phyloP scores from a whole-genome alignment of 2,797 vertebrate species.

The Hippocampus kuda region DNA sequence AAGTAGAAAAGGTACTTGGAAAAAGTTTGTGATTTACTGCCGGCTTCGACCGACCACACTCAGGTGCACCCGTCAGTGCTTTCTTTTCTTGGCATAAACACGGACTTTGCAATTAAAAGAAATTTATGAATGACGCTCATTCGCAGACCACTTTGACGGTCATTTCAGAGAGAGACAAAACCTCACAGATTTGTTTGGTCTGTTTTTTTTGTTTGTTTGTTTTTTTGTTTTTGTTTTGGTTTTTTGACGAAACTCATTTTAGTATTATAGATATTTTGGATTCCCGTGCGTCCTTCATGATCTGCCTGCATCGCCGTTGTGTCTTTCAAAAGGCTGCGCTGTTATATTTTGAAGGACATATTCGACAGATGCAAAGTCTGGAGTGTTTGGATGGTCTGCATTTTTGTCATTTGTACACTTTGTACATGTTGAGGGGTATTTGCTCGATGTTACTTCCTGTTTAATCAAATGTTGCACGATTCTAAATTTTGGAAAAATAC shows the following conservation, averaged over 20 bases:
- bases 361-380: too few relatives aligned
- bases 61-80: slow-evolving; percentile 23
- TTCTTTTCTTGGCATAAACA: slow-evolving; percentile 5
- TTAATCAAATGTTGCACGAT: not conserved
- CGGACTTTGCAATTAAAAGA: not conserved
- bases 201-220: not conserved
- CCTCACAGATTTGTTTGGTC: not conserved
- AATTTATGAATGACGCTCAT: not conserved
- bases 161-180: not conserved
- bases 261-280: not conserved
- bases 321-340: not conserved
- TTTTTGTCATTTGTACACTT: not conserved
- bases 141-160: not conserved
- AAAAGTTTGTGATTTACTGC: slow-evolving; percentile 18
- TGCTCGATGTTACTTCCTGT: not conserved
- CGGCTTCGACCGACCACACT: slow-evolving; percentile 14
- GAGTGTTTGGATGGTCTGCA: too few relatives aligned
- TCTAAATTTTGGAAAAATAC: too few relatives aligned
- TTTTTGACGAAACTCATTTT: not conserved
- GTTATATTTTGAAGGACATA: not conserved
- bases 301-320: not conserved
- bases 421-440: not conserved
- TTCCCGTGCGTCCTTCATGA: not conserved
- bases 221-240: too few relatives aligned
- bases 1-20: slow-evolving; percentile 12